Conservation (phyloP, 2,797 vertebrate genomes). For the Notamacropus eugenii region DNA sequence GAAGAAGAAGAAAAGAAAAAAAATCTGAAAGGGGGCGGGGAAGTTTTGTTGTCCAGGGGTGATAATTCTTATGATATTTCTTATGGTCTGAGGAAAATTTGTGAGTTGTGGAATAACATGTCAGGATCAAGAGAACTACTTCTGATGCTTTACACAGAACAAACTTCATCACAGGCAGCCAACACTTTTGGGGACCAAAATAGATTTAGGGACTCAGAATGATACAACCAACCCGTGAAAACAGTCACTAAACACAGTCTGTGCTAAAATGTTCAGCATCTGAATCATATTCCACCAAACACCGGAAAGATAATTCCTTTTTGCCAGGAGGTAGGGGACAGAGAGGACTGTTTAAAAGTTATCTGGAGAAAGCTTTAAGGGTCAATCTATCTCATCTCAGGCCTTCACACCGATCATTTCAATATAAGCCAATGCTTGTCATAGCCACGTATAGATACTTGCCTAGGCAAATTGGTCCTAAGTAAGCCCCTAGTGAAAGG, state of each 20-base stretch:
- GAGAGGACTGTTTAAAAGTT: conserved; percentile 39
- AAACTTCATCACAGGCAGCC: conserved; percentile 41
- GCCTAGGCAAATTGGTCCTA: neutral
- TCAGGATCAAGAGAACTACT: conserved; percentile 52
- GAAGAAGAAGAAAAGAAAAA: conserved; percentile 49
- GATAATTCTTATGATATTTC: conserved; percentile 32
- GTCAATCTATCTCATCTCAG: neutral
- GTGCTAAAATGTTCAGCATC: conserved; percentile 11
- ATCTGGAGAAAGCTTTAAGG: conserved; percentile 47
- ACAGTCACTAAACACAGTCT: conserved; percentile 32
- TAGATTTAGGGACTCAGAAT: conserved; percentile 48
- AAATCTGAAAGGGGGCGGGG: conserved; percentile 6
- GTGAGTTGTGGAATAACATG: conserved; percentile 50
- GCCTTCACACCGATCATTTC: neutral
- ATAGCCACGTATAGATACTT: neutral
- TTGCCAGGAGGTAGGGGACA: conserved; percentile 10
- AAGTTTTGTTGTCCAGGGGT: conserved; percentile 50
- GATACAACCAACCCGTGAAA: conserved; percentile 26
- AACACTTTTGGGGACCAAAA: conserved; percentile 35
- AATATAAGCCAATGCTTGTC: neutral
- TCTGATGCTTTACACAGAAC: conserved; percentile 35
- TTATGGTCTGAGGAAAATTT: conserved; percentile 46
- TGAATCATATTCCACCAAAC: conserved; percentile 48
- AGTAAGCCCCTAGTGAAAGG: neutral
- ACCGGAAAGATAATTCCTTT: conserved; percentile 45